phyloP scores from a whole-genome alignment of 2,888 invertebrate species.

The Hipparchia sbordonii region DNA sequence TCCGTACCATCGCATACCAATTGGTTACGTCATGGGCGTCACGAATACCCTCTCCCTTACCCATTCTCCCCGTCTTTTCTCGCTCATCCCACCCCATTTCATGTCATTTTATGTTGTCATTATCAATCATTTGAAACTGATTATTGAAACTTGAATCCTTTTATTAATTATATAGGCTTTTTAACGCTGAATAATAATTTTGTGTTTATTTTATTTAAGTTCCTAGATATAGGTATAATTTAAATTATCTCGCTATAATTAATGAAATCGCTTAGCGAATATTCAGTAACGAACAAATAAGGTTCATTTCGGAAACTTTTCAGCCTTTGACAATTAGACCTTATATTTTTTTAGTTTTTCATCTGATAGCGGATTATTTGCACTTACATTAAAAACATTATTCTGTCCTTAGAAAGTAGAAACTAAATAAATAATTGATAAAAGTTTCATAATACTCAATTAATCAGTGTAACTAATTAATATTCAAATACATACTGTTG shows the following conservation, averaged over 20 bases:
- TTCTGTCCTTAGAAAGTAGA: too few species aligned
- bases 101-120: slow-evolving; percentile 36
- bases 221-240: too few species aligned
- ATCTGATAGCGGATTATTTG: not conserved
- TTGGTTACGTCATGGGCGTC: slow-evolving; percentile 72
- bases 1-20: slow-evolving; percentile 68
- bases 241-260: not conserved
- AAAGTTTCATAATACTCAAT: not conserved
- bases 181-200: slow-evolving; percentile 1
- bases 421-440: not conserved
- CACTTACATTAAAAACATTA: not conserved
- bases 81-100: slow-evolving; percentile 26
- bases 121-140: slow-evolving; percentile 64
- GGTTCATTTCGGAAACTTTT: not conserved
- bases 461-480: not conserved
- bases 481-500: slow-evolving; percentile 1
- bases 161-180: not conserved
- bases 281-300: not conserved
- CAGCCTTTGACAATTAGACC: too few species aligned
- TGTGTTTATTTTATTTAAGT: not conserved
- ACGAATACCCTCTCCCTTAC: slow-evolving; percentile 48
- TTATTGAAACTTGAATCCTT: slow-evolving; percentile 48
- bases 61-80: slow-evolving; percentile 36
- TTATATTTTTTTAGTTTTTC: not conserved
- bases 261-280: slow-evolving; percentile 3